These are phyloP conservation scores for Copsychus sechellarum DNA, from an alignment of 2,113 vertebrate species.

Conservation along the genomic window DNA sequence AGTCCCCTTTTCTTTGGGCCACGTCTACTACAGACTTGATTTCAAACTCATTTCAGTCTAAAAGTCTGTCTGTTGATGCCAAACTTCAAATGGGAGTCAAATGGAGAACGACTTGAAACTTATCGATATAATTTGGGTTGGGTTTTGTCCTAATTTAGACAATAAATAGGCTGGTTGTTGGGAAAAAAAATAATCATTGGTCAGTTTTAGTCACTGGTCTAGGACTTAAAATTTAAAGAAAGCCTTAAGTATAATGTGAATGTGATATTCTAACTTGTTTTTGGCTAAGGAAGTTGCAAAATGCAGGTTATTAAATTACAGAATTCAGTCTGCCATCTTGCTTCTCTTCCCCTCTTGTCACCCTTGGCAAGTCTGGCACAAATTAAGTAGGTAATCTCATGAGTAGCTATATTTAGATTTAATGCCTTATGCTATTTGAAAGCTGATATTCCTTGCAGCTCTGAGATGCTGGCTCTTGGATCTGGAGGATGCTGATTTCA, in stretches of 20 bases:
- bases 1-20: background rate
- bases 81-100: background rate
- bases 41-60: background rate
- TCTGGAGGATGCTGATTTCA: background rate
- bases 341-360: background rate
- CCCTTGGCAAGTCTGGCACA: background rate
- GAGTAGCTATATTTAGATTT: constrained; percentile 45
- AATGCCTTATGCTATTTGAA: constrained; percentile 43
- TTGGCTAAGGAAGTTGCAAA: background rate
- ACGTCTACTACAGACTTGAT: background rate
- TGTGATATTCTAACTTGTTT: background rate
- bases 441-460: constrained; percentile 18
- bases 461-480: background rate
- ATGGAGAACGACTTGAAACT: background rate
- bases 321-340: background rate
- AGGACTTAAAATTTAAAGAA: background rate
- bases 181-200: background rate
- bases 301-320: background rate
- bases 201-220: background rate
- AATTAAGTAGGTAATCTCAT: constrained; percentile 44
- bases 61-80: background rate
- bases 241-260: background rate
- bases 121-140: fast-evolving
- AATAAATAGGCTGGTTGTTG: background rate
- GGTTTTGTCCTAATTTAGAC: background rate